Evolutionary conservation across 2,888 invertebrate species (phyloP).

Genomic region (Portevinia maculata): DNA sequence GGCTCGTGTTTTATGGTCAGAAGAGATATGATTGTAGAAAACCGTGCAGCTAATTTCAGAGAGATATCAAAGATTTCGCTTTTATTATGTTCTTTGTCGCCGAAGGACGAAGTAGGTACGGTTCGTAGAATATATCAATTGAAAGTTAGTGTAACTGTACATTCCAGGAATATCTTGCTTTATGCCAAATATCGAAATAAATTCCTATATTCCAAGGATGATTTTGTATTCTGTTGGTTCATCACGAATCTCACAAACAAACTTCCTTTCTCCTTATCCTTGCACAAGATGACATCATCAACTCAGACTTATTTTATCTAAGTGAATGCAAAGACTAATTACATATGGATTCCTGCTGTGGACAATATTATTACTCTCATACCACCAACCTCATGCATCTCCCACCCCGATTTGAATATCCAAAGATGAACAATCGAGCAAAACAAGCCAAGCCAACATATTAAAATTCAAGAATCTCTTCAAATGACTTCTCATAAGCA

Average conservation of each 20-base stretch:
- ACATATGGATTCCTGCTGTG: background rate
- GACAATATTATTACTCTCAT: background rate
- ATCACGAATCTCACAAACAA: no score
- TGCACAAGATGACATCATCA: no score
- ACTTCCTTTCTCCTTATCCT: no score
- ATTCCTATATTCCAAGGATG: no score
- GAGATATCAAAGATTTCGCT: background rate
- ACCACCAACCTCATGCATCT: background rate
- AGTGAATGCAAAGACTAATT: constrained; percentile 8
- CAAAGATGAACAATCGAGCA: constrained; percentile 47
- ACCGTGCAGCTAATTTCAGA: constrained; percentile 52
- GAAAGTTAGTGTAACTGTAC: no score
- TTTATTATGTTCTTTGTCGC: no score
- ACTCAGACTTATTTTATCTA: no score
- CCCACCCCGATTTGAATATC: constrained; percentile 32
- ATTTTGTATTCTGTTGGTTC: no score
- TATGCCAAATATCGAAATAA: no score
- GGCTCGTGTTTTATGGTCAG: constrained; percentile 21
- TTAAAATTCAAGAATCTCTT: constrained; percentile 44
- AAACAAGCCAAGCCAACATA: constrained; percentile 37
- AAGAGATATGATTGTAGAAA: constrained; percentile 35
- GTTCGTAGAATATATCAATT: no score
- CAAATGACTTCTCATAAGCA: constrained; percentile 12
- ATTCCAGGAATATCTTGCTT: no score
- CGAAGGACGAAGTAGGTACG: no score